Conservation (phyloP, 1,140 invertebrate genomes). For the Drusus annulatus region DNA sequence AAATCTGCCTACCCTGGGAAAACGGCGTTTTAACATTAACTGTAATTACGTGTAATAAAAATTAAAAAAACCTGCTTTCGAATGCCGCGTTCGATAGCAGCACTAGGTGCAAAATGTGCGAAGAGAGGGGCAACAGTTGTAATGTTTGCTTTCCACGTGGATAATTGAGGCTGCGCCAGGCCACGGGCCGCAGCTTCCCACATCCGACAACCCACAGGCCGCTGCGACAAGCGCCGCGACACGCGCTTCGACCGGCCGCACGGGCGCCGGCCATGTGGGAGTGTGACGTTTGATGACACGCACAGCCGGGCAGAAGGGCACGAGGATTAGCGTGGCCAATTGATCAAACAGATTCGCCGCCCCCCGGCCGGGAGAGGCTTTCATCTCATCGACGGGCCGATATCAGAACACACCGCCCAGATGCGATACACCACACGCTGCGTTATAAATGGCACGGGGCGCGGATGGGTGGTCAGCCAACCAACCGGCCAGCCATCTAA, state of each 20-base stretch:
- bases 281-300: constrained; percentile 29
- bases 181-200: background rate
- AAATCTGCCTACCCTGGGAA: too few species aligned
- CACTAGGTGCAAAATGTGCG: too few species aligned
- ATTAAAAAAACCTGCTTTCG: too few species aligned
- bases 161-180: background rate
- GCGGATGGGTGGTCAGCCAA: background rate
- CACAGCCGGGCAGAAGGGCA: constrained; percentile 19
- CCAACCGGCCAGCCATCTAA: too few species aligned
- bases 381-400: constrained; percentile 13
- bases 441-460: constrained; percentile 1
- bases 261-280: background rate
- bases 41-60: too few species aligned
- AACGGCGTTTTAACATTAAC: too few species aligned
- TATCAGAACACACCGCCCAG: background rate
- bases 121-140: too few species aligned
- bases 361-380: background rate
- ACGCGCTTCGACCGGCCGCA: too few species aligned
- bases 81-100: too few species aligned
- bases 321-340: background rate
- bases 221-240: too few species aligned
- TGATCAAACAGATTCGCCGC: background rate
- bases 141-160: too few species aligned
- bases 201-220: too few species aligned
- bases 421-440: background rate